Percentiles rank a stretch among this genome's conserved stretches.
Evolutionary conservation across 2,797 vertebrate species (phyloP).

Genomic region (Coregonus sp.): DNA sequence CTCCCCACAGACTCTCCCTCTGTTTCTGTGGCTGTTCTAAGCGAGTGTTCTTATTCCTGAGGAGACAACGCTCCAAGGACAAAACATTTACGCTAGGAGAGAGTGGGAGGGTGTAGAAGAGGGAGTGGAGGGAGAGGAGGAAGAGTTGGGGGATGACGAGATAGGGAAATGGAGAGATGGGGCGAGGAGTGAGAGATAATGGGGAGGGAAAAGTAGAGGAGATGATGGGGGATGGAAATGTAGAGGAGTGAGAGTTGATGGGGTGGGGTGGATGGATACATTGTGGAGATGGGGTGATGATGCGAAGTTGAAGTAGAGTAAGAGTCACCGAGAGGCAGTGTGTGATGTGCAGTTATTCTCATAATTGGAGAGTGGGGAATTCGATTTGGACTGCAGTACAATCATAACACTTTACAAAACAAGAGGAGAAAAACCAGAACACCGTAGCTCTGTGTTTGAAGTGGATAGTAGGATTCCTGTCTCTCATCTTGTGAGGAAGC

Average conservation of each 20-base stretch:
- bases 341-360: conserved; percentile 43
- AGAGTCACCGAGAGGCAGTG: conserved; percentile 26
- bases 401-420: conserved; percentile 35
- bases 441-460: conserved; percentile 11
- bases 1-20: conserved; percentile 20
- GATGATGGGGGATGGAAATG: neutral
- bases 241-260: neutral
- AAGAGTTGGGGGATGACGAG: too few species aligned
- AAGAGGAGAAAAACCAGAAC: conserved; percentile 16
- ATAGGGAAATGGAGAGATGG: conserved; percentile 1
- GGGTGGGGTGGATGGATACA: neutral
- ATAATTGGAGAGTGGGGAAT: conserved; percentile 49
- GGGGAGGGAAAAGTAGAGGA: too few species aligned
- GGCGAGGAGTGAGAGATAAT: neutral
- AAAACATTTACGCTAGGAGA: conserved; percentile 62
- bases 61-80: conserved; percentile 43
- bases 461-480: conserved; percentile 33
- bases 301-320: conserved; percentile 27
- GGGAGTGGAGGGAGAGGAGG: too few species aligned
- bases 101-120: conserved; percentile 18
- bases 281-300: neutral
- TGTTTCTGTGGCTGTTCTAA: conserved; percentile 36
- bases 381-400: conserved; percentile 28
- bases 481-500: conserved; percentile 52
- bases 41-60: neutral